Conservation (phyloP, 2,113 vertebrate genomes). For the Alligator sinensis region DNA sequence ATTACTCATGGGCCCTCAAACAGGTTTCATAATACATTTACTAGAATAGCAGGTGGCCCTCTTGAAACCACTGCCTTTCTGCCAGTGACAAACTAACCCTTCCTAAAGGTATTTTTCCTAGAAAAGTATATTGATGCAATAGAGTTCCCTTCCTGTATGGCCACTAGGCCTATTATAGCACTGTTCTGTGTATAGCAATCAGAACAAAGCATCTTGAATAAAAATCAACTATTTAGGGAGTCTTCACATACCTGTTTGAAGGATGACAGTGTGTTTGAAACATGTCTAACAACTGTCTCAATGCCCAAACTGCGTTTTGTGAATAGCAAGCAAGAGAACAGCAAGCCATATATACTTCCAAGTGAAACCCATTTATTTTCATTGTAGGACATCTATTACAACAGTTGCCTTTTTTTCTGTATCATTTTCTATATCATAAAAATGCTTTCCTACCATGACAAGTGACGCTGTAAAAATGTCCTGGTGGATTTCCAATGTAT, state of each 20-base stretch:
- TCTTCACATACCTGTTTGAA: rapidly evolving
- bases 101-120: neutral
- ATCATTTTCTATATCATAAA: neutral
- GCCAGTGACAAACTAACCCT: rapidly evolving
- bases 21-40: neutral
- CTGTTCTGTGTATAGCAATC: constrained; percentile 24
- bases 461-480: neutral
- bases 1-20: neutral
- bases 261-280: neutral
- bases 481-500: neutral
- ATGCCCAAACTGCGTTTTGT: neutral
- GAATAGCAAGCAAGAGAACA: constrained; percentile 1
- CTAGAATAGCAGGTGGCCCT: neutral
- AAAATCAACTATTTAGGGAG: neutral
- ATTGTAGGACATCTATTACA: neutral
- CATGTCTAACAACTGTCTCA: neutral
- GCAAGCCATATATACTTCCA: neutral
- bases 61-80: neutral
- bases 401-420: neutral
- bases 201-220: neutral
- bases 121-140: rapidly evolving
- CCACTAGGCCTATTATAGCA: neutral
- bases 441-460: neutral
- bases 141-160: neutral
- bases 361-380: neutral